phyloP scores from a whole-genome alignment of 2,797 vertebrate genomes.

The Xenops minutus region DNA sequence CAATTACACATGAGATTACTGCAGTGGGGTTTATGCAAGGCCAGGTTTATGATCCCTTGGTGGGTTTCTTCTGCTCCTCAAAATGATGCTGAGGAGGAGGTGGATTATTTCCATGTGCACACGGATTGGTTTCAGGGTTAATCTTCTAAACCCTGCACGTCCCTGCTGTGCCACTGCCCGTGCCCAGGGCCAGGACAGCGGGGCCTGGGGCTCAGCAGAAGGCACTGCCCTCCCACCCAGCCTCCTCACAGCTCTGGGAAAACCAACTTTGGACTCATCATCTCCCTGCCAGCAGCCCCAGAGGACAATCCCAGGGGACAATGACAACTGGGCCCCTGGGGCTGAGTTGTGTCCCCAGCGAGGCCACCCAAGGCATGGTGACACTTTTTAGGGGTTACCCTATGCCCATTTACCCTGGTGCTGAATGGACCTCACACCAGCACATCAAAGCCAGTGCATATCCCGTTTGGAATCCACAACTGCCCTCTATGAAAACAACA shows the following conservation, averaged over 20 bases:
- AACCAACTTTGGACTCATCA: neutral
- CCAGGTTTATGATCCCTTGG: neutral
- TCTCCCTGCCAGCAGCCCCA: neutral
- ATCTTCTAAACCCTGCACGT: accelerated
- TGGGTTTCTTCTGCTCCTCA: neutral
- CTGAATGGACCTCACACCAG: neutral
- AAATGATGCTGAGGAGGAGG: neutral
- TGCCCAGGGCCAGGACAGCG: neutral
- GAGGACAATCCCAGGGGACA: neutral
- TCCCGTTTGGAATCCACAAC: neutral
- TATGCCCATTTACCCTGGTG: accelerated
- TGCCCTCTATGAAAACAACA: neutral
- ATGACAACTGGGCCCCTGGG: neutral
- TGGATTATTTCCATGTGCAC: accelerated
- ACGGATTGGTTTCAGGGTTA: neutral
- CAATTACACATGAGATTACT: neutral
- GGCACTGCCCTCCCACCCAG: neutral
- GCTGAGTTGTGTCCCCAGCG: neutral
- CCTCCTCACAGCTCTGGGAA: neutral
- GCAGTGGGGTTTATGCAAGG: neutral
- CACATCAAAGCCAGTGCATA: accelerated
- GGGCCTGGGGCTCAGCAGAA: neutral
- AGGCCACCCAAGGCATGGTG: neutral
- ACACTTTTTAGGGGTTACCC: neutral
- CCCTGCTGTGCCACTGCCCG: accelerated